phyloP scores from a whole-genome alignment of 2,888 invertebrate species.

The Napeogenes sylphis region DNA sequence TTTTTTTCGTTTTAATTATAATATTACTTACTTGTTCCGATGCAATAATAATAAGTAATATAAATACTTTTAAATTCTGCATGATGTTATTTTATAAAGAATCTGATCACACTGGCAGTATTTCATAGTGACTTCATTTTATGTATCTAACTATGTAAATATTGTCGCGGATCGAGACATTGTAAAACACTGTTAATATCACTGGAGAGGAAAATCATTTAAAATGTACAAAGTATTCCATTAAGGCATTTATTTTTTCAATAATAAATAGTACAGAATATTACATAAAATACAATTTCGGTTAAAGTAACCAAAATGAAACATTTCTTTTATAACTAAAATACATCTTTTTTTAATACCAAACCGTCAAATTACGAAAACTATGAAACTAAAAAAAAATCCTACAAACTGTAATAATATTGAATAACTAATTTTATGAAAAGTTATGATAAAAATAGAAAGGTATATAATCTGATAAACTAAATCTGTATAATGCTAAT shows the following conservation, averaged over 20 bases:
- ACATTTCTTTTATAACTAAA: too few relatives aligned
- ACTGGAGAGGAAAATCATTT: not conserved
- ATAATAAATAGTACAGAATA: constrained; percentile 15
- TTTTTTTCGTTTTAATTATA: too few relatives aligned
- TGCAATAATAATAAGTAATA: not conserved
- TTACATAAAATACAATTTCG: constrained; percentile 11
- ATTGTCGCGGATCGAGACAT: not conserved
- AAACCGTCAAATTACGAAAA: not conserved
- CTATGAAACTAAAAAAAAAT: too few relatives aligned
- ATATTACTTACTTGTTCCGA: too few relatives aligned
- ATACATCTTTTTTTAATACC: too few relatives aligned
- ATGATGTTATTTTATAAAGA: not conserved
- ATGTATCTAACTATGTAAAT: constrained; percentile 1
- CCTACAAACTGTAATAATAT: too few relatives aligned
- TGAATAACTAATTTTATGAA: too few relatives aligned
- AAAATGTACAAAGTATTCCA: too few relatives aligned
- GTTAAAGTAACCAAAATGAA: too few relatives aligned
- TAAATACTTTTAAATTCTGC: not conserved
- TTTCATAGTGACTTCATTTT: not conserved
- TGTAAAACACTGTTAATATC: not conserved
- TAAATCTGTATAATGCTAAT: too few relatives aligned
- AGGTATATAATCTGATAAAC: too few relatives aligned
- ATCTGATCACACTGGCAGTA: not conserved
- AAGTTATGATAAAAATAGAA: too few relatives aligned
- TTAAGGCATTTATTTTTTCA: not conserved